phyloP scores from a whole-genome alignment of 2,888 invertebrate species.

The Carcina quercana region DNA sequence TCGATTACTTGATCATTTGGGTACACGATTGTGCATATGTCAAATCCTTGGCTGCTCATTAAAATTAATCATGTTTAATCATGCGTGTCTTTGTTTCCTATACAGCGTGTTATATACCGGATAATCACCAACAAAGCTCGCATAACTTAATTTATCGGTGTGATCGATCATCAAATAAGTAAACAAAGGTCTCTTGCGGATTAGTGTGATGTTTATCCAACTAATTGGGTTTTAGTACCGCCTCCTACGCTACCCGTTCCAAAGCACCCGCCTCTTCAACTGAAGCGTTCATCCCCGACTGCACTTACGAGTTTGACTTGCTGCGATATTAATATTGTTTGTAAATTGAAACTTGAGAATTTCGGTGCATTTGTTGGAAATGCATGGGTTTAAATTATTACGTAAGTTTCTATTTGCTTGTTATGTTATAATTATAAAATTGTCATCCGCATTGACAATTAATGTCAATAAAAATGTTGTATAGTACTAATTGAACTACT shows the following conservation, averaged over 20 bases:
- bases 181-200: conserved; percentile 45
- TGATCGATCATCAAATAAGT: conserved; percentile 35
- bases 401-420: neutral
- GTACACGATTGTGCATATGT: no score
- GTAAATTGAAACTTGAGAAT: conserved; percentile 21
- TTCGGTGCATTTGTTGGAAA: conserved; percentile 2
- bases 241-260: conserved; percentile 20
- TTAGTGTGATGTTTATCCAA: conserved; percentile 56
- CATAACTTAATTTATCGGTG: conserved; percentile 31
- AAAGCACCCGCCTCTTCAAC: conserved; percentile 24
- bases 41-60: no score
- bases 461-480: no score
- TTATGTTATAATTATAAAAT: no score
- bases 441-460: no score
- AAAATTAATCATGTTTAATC: no score
- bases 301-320: conserved; percentile 31
- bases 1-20: no score
- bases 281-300: conserved; percentile 23
- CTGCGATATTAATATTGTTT: conserved; percentile 40
- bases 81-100: no score
- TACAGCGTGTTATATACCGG: no score
- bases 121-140: no score
- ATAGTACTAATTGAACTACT: no score
- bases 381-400: neutral
- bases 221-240: conserved; percentile 55